Percentiles rank a stretch among this genome's conserved stretches.
phyloP scores from a whole-genome alignment of 2,797 vertebrate genomes.

The Morus bassanus region DNA sequence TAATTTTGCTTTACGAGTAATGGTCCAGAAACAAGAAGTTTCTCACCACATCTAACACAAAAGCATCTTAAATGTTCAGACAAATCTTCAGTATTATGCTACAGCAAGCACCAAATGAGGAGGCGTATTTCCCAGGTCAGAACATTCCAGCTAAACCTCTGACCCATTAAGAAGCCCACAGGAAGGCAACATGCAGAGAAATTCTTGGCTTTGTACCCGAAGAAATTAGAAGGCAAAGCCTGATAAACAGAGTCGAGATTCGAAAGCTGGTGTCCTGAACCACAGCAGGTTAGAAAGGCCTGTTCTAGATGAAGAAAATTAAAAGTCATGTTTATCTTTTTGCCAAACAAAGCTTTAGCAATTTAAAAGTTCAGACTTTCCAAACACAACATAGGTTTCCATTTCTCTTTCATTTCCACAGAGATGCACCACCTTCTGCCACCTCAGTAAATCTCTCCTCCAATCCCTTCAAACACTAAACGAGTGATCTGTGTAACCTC shows the following conservation, averaged over 20 bases:
- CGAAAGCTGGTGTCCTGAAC: conserved; percentile 25
- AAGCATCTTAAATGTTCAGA: background rate
- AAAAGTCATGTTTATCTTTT: conserved; percentile 5
- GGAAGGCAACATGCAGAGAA: background rate
- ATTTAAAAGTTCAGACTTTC: background rate
- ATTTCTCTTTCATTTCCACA: background rate
- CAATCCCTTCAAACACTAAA: conserved; percentile 5
- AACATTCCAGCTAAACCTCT: conserved; percentile 15
- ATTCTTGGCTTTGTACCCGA: conserved; percentile 28
- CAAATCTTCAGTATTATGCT: background rate
- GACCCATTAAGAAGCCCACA: conserved; percentile 22
- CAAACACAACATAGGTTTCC: background rate
- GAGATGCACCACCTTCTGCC: background rate
- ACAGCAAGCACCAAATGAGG: background rate
- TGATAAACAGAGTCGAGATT: background rate
- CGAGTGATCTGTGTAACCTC: conserved; percentile 12
- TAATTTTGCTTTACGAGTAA: conserved; percentile 21
- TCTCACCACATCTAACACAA: background rate
- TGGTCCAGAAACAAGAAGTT: background rate
- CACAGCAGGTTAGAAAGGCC: conserved; percentile 25
- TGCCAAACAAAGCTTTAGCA: background rate
- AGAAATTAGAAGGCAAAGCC: conserved; percentile 48
- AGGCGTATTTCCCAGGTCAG: conserved; percentile 14
- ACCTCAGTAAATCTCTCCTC: conserved; percentile 1
- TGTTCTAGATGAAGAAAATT: conserved; percentile 20